Evolutionary conservation across 1,140 invertebrate genomes (phyloP), one percentile per base, ranked within the genome.

Genomic region (Tribolium madens): DNA sequence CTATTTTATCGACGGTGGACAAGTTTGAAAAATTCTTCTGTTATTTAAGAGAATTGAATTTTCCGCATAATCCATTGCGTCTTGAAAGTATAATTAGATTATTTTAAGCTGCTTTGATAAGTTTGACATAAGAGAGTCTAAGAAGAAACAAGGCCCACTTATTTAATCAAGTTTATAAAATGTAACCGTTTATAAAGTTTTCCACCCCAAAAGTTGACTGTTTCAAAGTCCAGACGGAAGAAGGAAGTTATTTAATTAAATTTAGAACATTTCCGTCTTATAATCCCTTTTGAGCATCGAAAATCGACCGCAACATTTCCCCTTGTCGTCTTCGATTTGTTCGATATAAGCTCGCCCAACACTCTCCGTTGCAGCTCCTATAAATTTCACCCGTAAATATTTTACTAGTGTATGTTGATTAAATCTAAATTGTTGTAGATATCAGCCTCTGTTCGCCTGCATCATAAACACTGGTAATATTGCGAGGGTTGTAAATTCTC

Each of bases 41-140:
- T 60, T 46, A 68, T 60, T 68, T 26, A n/a, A 21, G 5, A 46
- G 48, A 76, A 76, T 76, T 71, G 57, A 76, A 76, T 76, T 76
- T 73, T 76, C 48, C 64, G 75, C 64, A 36, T 76, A 70, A 76
- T 76, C 75, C 50, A 71, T 71, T 71, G 68, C 52, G 69, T 31
- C 31, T 60, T 72, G 42, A 21, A 12, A 76, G 52, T 72, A 71
- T 76, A 76, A 76, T 76, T 76, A 73, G 75, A 76, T 76, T 76
- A 76, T 57, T 36, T 76, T 53, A 76, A 76, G 75, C 75, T 72
- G 75, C 75, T 76, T 76, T 76, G 75, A 76, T 76, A 76, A 76
- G 75, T 76, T 76, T 26, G 68, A 73, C 69, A 76, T 76, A 76
- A 76, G 75, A 71, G 75, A 76, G 75, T 70, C 75, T 71, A 50